Conservation (phyloP, 2,888 invertebrate genomes). For the Drosophila siamana region DNA sequence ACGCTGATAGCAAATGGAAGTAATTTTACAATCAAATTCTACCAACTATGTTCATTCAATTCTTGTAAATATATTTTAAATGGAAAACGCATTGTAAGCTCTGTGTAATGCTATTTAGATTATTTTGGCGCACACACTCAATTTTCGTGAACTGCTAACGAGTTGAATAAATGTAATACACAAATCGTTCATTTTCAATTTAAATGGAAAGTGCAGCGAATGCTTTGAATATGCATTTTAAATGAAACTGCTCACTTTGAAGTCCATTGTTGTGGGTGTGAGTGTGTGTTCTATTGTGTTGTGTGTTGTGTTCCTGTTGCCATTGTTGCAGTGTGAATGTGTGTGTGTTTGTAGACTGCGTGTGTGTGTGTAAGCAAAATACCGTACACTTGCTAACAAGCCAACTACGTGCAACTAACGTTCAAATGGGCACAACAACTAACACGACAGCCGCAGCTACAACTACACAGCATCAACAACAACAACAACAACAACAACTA, state of each 20-base stretch:
- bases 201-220: conserved; percentile 12
- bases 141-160: not conserved
- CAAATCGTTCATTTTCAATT: not conserved
- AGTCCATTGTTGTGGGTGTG: conserved; percentile 25
- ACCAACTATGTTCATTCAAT: too few species aligned
- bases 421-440: conserved; percentile 67
- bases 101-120: not conserved
- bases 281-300: conserved; percentile 7
- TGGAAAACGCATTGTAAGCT: not conserved
- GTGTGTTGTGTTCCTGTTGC: conserved; percentile 19
- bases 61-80: not conserved
- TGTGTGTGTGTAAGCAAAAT: conserved; percentile 50
- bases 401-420: conserved; percentile 73
- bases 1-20: too few species aligned
- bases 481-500: conserved; percentile 24
- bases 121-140: not conserved
- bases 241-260: conserved; percentile 50
- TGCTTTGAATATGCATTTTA: conserved; percentile 40
- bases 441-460: conserved; percentile 20
- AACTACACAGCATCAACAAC: conserved; percentile 15
- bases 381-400: conserved; percentile 78
- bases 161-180: not conserved
- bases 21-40: not conserved
- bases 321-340: conserved; percentile 23
- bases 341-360: not conserved